phyloP scores from a whole-genome alignment of 2,888 invertebrate genomes.

The Nomada hirtipes region DNA sequence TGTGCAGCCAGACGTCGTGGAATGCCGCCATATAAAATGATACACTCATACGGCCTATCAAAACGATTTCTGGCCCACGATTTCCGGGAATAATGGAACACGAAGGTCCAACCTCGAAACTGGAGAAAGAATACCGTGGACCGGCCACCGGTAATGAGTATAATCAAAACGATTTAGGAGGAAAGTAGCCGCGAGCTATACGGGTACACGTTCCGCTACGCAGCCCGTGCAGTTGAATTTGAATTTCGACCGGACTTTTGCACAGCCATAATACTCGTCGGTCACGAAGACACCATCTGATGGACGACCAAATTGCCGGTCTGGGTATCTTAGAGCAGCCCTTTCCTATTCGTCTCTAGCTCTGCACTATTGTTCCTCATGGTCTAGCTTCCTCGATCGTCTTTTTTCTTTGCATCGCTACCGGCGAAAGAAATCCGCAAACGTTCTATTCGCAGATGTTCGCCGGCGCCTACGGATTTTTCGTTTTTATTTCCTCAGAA shows the following conservation, averaged over 20 bases:
- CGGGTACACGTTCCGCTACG: slow-evolving; percentile 42
- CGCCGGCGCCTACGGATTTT: slow-evolving; percentile 12
- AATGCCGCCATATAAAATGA: slow-evolving; percentile 55
- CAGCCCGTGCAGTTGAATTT: slow-evolving; percentile 79
- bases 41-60: slow-evolving; percentile 55
- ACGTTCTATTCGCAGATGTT: slow-evolving; percentile 63
- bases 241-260: slow-evolving; percentile 76
- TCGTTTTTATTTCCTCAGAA: background rate
- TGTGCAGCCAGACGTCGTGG: slow-evolving; percentile 23
- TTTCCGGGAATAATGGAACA: slow-evolving; percentile 77
- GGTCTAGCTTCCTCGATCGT: slow-evolving; percentile 53
- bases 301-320: slow-evolving; percentile 80
- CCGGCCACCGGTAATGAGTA: slow-evolving; percentile 79
- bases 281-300: slow-evolving; percentile 84
- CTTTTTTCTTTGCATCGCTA: slow-evolving; percentile 33
- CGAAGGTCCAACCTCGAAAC: slow-evolving; percentile 27
- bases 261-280: slow-evolving; percentile 76
- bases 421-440: slow-evolving; percentile 41
- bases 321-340: slow-evolving; percentile 61
- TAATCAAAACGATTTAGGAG: slow-evolving; percentile 82
- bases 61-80: slow-evolving; percentile 56
- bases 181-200: slow-evolving; percentile 80
- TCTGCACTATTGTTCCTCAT: slow-evolving; percentile 64
- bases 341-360: slow-evolving; percentile 71
- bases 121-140: slow-evolving; percentile 23